These are phyloP conservation scores for Temnothorax ravouxi DNA, from an alignment of 2,888 invertebrate species.

Conservation along the genomic window DNA sequence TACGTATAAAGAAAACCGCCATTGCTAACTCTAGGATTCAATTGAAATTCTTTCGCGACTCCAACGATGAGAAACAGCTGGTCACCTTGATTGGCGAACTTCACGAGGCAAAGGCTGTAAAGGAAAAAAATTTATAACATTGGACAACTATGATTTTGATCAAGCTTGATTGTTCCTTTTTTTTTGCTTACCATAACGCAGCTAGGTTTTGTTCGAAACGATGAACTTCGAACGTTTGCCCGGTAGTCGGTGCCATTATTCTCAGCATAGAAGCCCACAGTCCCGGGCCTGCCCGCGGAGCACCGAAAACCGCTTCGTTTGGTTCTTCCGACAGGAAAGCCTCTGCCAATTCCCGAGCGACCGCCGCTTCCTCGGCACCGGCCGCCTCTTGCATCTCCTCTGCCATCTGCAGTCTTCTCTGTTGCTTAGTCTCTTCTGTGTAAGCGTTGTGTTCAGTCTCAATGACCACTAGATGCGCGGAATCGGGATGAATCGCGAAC, in stretches of 20 bases:
- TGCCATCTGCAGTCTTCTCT: slow-evolving; percentile 98
- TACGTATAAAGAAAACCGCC: slow-evolving; percentile 96
- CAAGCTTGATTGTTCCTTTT: neutral
- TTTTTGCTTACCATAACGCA: slow-evolving; percentile 90
- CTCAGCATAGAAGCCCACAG: slow-evolving; percentile 98
- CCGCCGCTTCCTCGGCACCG: slow-evolving; percentile 97
- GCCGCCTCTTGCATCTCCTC: slow-evolving; percentile 99
- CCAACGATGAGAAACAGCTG: slow-evolving; percentile 92
- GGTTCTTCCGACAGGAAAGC: slow-evolving; percentile 97
- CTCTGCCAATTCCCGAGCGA: slow-evolving; percentile 99
- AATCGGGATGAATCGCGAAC: slow-evolving; percentile 97
- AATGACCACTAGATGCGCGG: slow-evolving; percentile 95
- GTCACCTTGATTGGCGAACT: slow-evolving; percentile 91
- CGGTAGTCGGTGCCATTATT: slow-evolving; percentile 94
- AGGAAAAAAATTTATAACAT: neutral
- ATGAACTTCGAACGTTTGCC: slow-evolving; percentile 92
- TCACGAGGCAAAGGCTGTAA: slow-evolving; percentile 91
- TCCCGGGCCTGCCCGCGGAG: slow-evolving; percentile 97
- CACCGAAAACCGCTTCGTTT: slow-evolving; percentile 97
- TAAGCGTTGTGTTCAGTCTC: slow-evolving; percentile 99
- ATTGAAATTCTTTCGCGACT: slow-evolving; percentile 95
- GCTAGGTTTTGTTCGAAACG: slow-evolving; percentile 98
- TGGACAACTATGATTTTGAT: neutral
- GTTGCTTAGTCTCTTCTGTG: slow-evolving; percentile 98
- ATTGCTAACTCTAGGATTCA: slow-evolving; percentile 94